Evolutionary conservation across 2,888 invertebrate species (phyloP), one percentile per base, ranked within the genome.

Genomic region (Conchocele bisecta): DNA sequence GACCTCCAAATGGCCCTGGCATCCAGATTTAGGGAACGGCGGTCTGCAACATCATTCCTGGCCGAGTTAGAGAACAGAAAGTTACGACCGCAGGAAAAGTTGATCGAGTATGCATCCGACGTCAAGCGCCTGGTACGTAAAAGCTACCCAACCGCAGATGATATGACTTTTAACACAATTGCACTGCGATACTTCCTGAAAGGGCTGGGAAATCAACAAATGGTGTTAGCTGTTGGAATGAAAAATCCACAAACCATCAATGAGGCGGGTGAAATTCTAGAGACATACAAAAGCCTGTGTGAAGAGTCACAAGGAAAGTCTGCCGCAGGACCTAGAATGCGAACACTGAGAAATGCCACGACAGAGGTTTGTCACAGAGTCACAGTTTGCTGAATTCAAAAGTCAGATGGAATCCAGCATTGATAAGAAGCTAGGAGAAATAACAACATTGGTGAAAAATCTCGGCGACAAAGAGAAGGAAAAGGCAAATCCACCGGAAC

Each of bases 201-300:
- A 37, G 69, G 69, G 2, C 37, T 74, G 20, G n/a, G 13, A 13
- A 65, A 74, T 37, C 44, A 46, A 29, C 46, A 74, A 35, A 48
- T 42, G 28, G 51, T 42, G 17, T 17, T 74, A 7, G 53, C 58
- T 7, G 56, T 70, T 4, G 69, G 74, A 15, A 70, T 70, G 69
- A 59, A 59, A 31, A 46, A 64, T 13, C 74, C 74, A 2, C 58
- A 58, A 22, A 58, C 37, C 5, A 51, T 69, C n/a, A n/a, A 74
- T 2, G 68, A 74, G 56, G 68, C 69, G 17, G 20, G 50, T 11
- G 17, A 69, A 13, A 51, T 57, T 15, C 28, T 60, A 13, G 74
- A 74, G 33, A 69, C 56, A 3, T 74, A 74, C 56, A 35, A 31
- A 20, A 65, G 74, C 44, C 48, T 73, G 9, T 20, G 44, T 22